Conservation (phyloP, 2,113 vertebrate species). For the Columba livia region DNA sequence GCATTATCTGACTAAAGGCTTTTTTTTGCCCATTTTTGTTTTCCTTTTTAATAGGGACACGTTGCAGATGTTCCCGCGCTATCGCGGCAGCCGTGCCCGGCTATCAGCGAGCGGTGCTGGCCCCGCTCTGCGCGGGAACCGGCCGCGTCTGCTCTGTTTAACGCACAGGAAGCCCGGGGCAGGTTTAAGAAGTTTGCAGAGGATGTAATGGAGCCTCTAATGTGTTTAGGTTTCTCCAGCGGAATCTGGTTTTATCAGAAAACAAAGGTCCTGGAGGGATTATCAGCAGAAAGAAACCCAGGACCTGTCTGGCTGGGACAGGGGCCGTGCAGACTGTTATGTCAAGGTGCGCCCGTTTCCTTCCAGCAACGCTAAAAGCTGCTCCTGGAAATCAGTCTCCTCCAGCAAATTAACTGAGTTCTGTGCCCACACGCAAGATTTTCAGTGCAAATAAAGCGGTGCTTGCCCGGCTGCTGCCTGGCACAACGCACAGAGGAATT, state of each 20-base stretch:
- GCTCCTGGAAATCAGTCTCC: not conserved
- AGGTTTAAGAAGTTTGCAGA: constrained; percentile 35
- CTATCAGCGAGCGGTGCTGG: no score
- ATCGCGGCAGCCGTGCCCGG: constrained; percentile 69
- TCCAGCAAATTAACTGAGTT: not conserved
- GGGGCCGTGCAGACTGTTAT: not conserved
- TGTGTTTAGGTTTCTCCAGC: constrained; percentile 78
- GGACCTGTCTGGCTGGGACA: constrained; percentile 51
- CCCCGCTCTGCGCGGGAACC: no score
- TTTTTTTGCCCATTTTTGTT: no score
- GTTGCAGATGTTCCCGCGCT: constrained; percentile 76
- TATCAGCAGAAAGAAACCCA: constrained; percentile 75
- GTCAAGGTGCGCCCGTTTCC: not conserved
- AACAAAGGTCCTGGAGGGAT: constrained; percentile 69
- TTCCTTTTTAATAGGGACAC: constrained; percentile 19
- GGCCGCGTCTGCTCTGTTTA: constrained; percentile 74
- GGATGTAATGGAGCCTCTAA: constrained; percentile 61
- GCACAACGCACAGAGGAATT: not conserved
- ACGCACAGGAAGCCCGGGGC: constrained; percentile 65
- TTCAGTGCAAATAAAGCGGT: not conserved
- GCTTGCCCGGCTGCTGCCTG: not conserved
- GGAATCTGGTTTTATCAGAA: constrained; percentile 78
- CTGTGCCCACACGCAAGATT: not conserved
- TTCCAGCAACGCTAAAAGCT: not conserved
- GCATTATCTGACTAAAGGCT: not conserved